phyloP scores from a whole-genome alignment of 1,140 invertebrate species.

The Zelostemma sp. region DNA sequence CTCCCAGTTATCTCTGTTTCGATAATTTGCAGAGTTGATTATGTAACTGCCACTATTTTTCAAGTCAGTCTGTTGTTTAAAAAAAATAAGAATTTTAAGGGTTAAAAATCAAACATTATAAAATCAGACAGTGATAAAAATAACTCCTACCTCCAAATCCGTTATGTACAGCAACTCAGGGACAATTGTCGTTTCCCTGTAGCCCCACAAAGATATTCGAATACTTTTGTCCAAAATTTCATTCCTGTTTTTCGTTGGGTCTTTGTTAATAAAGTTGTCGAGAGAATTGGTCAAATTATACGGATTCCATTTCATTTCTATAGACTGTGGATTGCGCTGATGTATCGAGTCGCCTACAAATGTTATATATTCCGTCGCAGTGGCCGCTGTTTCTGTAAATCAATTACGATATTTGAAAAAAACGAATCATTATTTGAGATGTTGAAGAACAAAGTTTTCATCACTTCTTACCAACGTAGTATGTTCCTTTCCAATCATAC shows the following conservation, averaged over 20 bases:
- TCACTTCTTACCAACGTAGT: constrained; percentile 80
- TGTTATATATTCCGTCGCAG: constrained; percentile 86
- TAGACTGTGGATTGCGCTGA: constrained; percentile 77
- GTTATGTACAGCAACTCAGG: constrained; percentile 77
- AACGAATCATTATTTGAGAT: too few relatives aligned
- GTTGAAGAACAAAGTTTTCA: too few relatives aligned
- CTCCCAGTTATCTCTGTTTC: too few relatives aligned
- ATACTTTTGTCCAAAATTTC: constrained; percentile 65
- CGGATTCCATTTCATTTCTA: constrained; percentile 85
- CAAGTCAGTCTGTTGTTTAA: constrained; percentile 54
- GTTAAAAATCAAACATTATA: too few relatives aligned
- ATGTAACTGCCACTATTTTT: constrained; percentile 76
- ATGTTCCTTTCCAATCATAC: constrained; percentile 93
- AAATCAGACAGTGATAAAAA: background rate
- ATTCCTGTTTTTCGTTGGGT: constrained; percentile 31
- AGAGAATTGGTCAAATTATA: constrained; percentile 87
- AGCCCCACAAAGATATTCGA: constrained; percentile 88
- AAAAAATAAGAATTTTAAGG: too few relatives aligned
- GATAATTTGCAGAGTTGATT: constrained; percentile 78
- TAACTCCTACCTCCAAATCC: constrained; percentile 64
- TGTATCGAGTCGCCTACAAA: constrained; percentile 82
- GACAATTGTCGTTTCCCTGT: constrained; percentile 83
- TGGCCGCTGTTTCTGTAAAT: constrained; percentile 84
- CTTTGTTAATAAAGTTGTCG: constrained; percentile 69
- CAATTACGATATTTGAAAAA: constrained; percentile 12